Percentiles rank a stretch among this genome's conserved stretches.
Conservation (phyloP, 2,113 vertebrate species). For the Microtus richardsoni region DNA sequence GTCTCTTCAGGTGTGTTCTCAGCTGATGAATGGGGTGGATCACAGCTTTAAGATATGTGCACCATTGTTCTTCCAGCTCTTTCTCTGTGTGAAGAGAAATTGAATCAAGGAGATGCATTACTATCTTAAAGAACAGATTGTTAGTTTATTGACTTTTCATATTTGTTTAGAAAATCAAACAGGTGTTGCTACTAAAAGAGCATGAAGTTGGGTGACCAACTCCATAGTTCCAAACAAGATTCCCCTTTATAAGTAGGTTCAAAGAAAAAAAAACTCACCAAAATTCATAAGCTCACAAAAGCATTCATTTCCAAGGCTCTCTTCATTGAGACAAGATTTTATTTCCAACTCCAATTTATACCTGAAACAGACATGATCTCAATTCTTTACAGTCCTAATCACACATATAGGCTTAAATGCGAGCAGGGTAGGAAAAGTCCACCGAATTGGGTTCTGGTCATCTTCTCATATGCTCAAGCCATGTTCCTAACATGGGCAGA, state of each 20-base stretch:
- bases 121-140: conserved; percentile 19
- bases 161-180: conserved; percentile 10
- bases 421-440: neutral
- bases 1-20: conserved; percentile 88
- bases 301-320: conserved; percentile 78
- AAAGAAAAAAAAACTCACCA: conserved; percentile 81
- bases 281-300: conserved; percentile 82
- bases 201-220: neutral
- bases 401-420: neutral
- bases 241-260: conserved; percentile 18
- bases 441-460: neutral
- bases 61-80: conserved; percentile 86
- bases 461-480: neutral
- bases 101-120: conserved; percentile 68
- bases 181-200: conserved; percentile 31
- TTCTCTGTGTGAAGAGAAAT: conserved; percentile 86
- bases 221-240: conserved; percentile 35
- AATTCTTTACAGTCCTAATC: conserved; percentile 29
- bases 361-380: conserved; percentile 86
- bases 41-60: conserved; percentile 84
- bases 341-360: conserved; percentile 90
- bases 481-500: neutral
- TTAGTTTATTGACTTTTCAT: neutral
- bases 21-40: conserved; percentile 91
- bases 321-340: conserved; percentile 86